phyloP scores from a whole-genome alignment of 2,888 invertebrate genomes.

The Harpagoxenus sublaevis region DNA sequence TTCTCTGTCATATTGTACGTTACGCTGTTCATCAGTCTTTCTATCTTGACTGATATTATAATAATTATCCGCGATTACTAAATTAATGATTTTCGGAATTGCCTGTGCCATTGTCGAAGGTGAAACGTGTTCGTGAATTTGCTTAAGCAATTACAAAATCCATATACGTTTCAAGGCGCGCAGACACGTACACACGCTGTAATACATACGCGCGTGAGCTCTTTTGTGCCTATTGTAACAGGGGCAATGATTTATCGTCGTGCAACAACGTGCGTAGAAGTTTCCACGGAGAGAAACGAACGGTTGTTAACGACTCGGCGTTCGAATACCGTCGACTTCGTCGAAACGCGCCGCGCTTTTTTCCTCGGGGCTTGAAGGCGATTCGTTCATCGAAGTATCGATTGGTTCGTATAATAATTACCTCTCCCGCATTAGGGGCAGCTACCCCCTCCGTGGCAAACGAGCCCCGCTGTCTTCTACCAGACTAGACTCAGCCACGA shows the following conservation, averaged over 20 bases:
- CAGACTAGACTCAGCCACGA: slow-evolving; percentile 76
- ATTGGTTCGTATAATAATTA: slow-evolving; percentile 85
- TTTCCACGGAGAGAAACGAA: slow-evolving; percentile 56
- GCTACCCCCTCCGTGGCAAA: slow-evolving; percentile 74
- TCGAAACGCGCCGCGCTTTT: slow-evolving; percentile 64
- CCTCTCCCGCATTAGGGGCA: slow-evolving; percentile 83
- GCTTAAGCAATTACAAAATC: slow-evolving; percentile 34
- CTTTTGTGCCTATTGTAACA: slow-evolving; percentile 50
- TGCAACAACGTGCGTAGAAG: slow-evolving; percentile 56
- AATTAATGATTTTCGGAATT: background rate
- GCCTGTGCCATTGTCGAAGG: too few species aligned
- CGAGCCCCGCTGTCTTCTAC: slow-evolving; percentile 74
- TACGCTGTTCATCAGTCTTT: background rate
- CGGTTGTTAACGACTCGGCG: slow-evolving; percentile 58
- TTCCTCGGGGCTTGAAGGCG: slow-evolving; percentile 69
- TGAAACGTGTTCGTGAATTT: slow-evolving; percentile 2
- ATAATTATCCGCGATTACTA: background rate
- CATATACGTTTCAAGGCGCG: background rate
- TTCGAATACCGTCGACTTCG: slow-evolving; percentile 68
- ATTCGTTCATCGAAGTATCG: slow-evolving; percentile 83
- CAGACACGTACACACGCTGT: background rate
- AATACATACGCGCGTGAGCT: slow-evolving; percentile 26
- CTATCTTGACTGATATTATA: background rate
- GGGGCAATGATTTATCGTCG: slow-evolving; percentile 56
- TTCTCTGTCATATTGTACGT: background rate